These are phyloP conservation scores for Chelonoidis abingdonii DNA, from an alignment of 2,113 vertebrate genomes.

Conservation along the genomic window DNA sequence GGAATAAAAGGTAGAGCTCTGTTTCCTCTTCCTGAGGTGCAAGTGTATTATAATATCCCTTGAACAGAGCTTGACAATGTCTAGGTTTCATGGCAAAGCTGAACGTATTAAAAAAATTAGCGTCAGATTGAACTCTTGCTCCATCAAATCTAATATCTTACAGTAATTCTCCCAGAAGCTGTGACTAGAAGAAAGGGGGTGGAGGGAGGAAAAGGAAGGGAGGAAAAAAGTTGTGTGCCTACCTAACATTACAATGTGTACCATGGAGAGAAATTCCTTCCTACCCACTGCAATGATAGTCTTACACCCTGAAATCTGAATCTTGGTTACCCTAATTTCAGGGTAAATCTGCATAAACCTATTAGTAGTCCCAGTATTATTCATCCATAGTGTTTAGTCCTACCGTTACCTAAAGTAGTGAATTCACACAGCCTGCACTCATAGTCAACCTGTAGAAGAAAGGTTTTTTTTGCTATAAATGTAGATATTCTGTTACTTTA, in stretches of 20 bases:
- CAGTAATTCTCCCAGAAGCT: neutral
- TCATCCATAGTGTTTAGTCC: neutral
- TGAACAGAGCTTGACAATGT: neutral
- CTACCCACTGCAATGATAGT: neutral
- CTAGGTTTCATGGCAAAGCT: neutral
- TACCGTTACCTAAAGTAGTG: neutral
- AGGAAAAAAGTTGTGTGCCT: neutral
- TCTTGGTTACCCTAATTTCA: neutral
- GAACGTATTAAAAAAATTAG: neutral
- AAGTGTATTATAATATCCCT: neutral
- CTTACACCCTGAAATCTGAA: neutral
- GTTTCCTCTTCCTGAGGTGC: neutral
- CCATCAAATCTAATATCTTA: neutral
- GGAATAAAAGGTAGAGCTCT: neutral
- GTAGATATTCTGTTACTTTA: neutral
- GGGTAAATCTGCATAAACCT: neutral
- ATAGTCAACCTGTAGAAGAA: neutral
- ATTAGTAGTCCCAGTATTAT: neutral
- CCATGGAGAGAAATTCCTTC: neutral
- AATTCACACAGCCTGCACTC: neutral
- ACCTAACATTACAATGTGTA: neutral
- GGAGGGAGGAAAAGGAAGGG: neutral
- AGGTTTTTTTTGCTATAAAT: neutral
- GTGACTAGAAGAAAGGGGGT: neutral
- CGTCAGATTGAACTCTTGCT: neutral